Evolutionary conservation across 2,797 vertebrate species (phyloP), one percentile per base, ranked within the genome.

Genomic region (Borostomias antarcticus): DNA sequence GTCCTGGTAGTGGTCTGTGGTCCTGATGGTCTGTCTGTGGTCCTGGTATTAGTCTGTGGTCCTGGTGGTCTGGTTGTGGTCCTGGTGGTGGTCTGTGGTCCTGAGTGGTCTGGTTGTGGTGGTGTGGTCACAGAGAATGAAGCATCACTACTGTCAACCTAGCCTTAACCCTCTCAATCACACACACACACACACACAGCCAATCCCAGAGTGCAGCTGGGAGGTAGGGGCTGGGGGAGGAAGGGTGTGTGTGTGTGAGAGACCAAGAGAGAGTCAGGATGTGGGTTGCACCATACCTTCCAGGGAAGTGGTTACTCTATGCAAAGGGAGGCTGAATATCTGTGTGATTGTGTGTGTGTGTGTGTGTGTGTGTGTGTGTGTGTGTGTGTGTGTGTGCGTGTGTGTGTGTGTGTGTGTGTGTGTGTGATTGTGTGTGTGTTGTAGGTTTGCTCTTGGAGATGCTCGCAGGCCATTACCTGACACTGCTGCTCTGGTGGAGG

Each of bases 401-500:
- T 51, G 48, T n/a, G 52, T 54, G 52, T 17, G 26, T 30, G 26
- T 56, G 53, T 33, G 53, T 33, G 25, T 29, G 19, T 37, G 37
- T 58, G 54, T 23, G 19, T 60, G 9, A 50, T 40, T 64, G 52
- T 68, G 48, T 48, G 60, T 72, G 66, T 75, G 21, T 79, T 37
- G 0, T 75, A 93, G 91, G 92, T 93, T 91, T 71, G 91, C 92
- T 48, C 81, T 93, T 61, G 92, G 92, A 71, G 92, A 93, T 58
- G 89, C 94, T 61, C 93, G 95, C 50, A 91, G 93, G 61, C 95
- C 97, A 0, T 89, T 96, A 62, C 93, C 95, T 7, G 96, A 98
- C 82, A 96, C 95, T 0, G 95, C 95, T 5, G 72, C 94, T 19
- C 91, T 98, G 77, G 95, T 98, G 69, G 96, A 98, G 88, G 96